Conservation (phyloP, 2,113 vertebrate species). For the Poeciliopsis occidentalis region DNA sequence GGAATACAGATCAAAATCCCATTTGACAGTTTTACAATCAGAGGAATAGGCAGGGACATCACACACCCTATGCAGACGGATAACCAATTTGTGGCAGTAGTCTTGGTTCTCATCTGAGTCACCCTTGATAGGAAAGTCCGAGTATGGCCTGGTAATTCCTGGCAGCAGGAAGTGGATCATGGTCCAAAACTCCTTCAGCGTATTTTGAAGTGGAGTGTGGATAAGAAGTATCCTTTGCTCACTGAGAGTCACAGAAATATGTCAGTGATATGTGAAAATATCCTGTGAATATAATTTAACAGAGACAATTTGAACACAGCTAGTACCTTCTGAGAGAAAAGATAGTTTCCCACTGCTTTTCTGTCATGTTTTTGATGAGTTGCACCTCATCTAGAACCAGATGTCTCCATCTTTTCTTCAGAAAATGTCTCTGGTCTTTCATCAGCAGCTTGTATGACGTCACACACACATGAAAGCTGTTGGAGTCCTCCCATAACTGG, state of each 20-base stretch:
- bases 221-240: constrained; percentile 90
- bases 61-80: constrained; percentile 89
- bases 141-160: constrained; percentile 87
- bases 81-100: constrained; percentile 93
- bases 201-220: constrained; percentile 90
- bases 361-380: constrained; percentile 88
- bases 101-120: constrained; percentile 93
- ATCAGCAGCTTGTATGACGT: constrained; percentile 92
- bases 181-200: constrained; percentile 91
- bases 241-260: constrained; percentile 69
- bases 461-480: constrained; percentile 90
- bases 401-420: constrained; percentile 87
- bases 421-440: constrained; percentile 87
- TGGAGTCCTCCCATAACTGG: constrained; percentile 87
- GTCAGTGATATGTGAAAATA: constrained; percentile 4
- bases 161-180: constrained; percentile 94
- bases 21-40: background rate
- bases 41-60: background rate
- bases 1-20: background rate
- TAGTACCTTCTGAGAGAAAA: constrained; percentile 87
- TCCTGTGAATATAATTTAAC: background rate
- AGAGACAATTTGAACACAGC: background rate
- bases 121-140: constrained; percentile 90
- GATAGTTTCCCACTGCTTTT: constrained; percentile 91
- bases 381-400: constrained; percentile 91